Evolutionary conservation across 2,113 vertebrate species (phyloP).

Genomic region (Aleadryas rufinucha): DNA sequence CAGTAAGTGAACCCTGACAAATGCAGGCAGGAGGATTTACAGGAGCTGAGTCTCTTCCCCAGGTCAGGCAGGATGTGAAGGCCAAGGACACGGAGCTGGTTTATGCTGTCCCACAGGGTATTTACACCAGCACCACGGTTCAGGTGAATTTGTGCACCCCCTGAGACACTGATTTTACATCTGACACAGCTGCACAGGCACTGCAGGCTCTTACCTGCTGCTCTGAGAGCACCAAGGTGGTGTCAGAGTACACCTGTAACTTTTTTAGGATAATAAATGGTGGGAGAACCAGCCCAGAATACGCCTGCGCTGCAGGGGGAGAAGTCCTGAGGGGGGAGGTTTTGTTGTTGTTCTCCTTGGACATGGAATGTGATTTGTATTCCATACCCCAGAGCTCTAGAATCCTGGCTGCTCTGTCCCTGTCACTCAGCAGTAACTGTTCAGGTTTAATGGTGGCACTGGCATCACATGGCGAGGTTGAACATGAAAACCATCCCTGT

Average conservation of each 20-base stretch:
- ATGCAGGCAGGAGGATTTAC: neutral
- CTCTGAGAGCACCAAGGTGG: neutral
- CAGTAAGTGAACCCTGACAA: neutral
- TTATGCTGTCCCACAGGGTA: neutral
- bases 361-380: fast-evolving
- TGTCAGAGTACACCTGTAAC: fast-evolving
- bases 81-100: fast-evolving
- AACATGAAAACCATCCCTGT: neutral
- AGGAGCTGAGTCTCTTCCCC: neutral
- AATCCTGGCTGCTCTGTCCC: neutral
- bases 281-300: neutral
- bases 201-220: neutral
- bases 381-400: neutral
- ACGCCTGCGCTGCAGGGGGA: fast-evolving
- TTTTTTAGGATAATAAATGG: neutral
- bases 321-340: neutral
- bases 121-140: fast-evolving
- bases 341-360: neutral
- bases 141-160: neutral
- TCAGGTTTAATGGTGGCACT: neutral
- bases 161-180: neutral
- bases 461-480: fast-evolving
- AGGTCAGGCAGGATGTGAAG: fast-evolving
- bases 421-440: neutral
- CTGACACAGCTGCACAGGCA: neutral